Conservation (phyloP, 2,888 invertebrate genomes). For the Pyrgus malvae region DNA sequence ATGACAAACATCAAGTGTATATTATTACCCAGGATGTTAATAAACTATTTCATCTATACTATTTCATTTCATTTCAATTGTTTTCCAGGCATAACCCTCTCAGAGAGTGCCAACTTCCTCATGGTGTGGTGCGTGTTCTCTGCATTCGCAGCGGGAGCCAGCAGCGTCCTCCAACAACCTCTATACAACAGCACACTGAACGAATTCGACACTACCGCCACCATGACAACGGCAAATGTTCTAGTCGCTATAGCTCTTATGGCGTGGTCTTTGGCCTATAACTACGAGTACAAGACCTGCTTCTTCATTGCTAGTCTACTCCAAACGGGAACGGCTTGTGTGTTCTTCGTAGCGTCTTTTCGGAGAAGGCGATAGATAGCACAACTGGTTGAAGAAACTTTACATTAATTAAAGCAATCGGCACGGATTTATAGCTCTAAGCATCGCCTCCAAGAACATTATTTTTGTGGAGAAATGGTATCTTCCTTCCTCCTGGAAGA, state of each 20-base stretch:
- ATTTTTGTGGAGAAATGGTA: no score
- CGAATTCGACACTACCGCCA: conserved; percentile 73
- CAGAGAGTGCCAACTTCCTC: conserved; percentile 58
- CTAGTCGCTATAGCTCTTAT: conserved; percentile 62
- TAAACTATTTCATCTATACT: no score
- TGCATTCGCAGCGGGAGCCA: conserved; percentile 63
- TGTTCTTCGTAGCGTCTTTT: conserved; percentile 65
- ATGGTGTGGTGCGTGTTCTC: conserved; percentile 72
- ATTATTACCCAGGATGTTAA: no score
- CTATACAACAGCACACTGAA: conserved; percentile 67
- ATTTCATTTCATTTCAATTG: no score
- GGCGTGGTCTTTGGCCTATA: conserved; percentile 59
- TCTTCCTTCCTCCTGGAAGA: no score
- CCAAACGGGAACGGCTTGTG: conserved; percentile 57
- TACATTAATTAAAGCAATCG: no score
- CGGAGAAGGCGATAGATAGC: conserved; percentile 53
- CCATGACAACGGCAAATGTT: conserved; percentile 65
- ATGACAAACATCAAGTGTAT: no score
- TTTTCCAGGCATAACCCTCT: conserved; percentile 62
- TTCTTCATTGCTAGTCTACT: conserved; percentile 65
- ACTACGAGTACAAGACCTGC: conserved; percentile 64
- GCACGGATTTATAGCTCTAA: no score
- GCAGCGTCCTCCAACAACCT: conserved; percentile 66
- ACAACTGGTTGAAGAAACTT: no score
- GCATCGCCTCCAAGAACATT: no score